A percentile compares a stretch with the other conserved stretches of the same genome.
Evolutionary conservation across 2,797 vertebrate genomes (phyloP).

Genomic region (Danio kyathit): DNA sequence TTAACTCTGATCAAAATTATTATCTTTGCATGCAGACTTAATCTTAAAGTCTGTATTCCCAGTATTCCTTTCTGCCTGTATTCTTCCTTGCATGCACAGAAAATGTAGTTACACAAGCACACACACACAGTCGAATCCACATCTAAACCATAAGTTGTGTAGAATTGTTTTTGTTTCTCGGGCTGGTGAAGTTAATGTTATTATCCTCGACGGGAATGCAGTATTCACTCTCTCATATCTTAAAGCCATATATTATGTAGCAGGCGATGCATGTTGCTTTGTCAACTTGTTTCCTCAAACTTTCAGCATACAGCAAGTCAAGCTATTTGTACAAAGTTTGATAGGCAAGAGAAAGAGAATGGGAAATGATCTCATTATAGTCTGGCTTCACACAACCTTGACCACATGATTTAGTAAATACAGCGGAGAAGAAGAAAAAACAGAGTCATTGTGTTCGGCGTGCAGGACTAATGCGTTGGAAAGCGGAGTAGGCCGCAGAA

Average conservation of each 20-base stretch:
- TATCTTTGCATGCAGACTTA: neutral
- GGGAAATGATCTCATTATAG: constrained; percentile 83
- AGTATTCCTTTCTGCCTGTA: neutral
- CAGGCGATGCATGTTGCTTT: constrained; percentile 80
- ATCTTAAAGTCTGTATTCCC: neutral
- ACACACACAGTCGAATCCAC: neutral
- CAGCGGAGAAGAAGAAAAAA: constrained; percentile 44
- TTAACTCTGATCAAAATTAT: neutral
- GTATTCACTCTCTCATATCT: constrained; percentile 75
- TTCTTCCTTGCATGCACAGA: neutral
- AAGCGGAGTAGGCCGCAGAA: constrained; percentile 78
- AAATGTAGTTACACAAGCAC: neutral
- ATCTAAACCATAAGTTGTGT: constrained; percentile 10
- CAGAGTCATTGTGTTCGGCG: constrained; percentile 79
- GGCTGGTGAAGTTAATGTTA: constrained; percentile 79
- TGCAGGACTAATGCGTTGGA: constrained; percentile 84
- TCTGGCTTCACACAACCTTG: constrained; percentile 79
- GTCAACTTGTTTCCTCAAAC: constrained; percentile 78
- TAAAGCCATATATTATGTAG: constrained; percentile 83
- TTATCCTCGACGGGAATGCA: constrained; percentile 81
- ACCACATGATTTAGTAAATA: constrained; percentile 80
- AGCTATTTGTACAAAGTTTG: constrained; percentile 78
- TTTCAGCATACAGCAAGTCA: constrained; percentile 73
- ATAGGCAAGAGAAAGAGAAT: constrained; percentile 74
- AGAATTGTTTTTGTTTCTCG: constrained; percentile 51